phyloP scores from a whole-genome alignment of 2,888 invertebrate species.

The Rotaria macrura region DNA sequence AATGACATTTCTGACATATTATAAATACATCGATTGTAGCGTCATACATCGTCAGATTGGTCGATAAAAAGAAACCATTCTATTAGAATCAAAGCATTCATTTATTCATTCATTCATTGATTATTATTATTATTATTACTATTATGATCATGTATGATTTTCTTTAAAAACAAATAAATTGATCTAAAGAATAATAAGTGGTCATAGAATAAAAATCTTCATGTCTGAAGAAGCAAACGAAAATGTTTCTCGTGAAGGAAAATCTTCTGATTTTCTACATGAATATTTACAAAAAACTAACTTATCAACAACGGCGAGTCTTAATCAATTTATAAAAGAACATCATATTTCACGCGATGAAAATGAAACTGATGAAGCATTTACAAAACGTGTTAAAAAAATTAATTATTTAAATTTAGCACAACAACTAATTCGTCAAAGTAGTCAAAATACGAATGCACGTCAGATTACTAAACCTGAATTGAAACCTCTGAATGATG shows the following conservation, averaged over 20 bases:
- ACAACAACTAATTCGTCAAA: slow-evolving; percentile 1
- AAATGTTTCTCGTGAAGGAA: background rate
- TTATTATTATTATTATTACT: too few species aligned
- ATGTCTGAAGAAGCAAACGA: background rate
- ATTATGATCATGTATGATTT: too few species aligned
- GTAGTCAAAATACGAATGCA: background rate
- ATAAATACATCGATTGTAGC: background rate
- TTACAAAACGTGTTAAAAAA: slow-evolving; percentile 9
- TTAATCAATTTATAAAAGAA: background rate
- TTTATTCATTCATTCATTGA: too few species aligned
- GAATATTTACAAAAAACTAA: slow-evolving; percentile 2
- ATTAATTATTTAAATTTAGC: slow-evolving; percentile 15
- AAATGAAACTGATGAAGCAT: background rate
- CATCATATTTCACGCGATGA: background rate
- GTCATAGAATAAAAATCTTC: background rate
- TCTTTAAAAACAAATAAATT: too few species aligned
- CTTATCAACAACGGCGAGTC: background rate
- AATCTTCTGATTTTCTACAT: background rate
- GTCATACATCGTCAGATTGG: background rate
- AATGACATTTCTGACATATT: too few species aligned
- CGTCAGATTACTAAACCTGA: background rate
- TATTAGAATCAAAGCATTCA: background rate
- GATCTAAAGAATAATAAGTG: background rate
- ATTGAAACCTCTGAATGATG: background rate
- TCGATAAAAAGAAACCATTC: background rate